Conservation (phyloP, 2,888 invertebrate genomes). For the Osmoderma eremita region DNA sequence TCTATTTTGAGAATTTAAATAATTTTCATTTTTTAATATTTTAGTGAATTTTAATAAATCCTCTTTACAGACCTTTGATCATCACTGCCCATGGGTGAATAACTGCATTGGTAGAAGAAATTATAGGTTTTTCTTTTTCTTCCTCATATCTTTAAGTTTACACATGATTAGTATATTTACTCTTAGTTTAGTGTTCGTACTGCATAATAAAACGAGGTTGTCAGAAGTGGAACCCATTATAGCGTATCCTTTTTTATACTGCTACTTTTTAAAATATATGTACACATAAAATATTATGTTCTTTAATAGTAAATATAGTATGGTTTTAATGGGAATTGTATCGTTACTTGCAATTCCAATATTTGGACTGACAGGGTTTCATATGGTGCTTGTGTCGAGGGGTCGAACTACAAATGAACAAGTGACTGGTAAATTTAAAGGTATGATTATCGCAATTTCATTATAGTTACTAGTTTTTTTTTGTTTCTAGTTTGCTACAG, state of each 20-base stretch:
- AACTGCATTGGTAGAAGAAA: slow-evolving; percentile 97
- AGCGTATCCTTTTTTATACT: slow-evolving; percentile 79
- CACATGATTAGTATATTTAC: slow-evolving; percentile 98
- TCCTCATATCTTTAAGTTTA: slow-evolving; percentile 93
- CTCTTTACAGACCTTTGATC: slow-evolving; percentile 93
- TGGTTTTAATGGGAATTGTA: slow-evolving; percentile 92
- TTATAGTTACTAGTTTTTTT: neutral
- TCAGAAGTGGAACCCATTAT: slow-evolving; percentile 84
- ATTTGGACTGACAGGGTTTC: slow-evolving; percentile 97
- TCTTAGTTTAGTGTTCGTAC: slow-evolving; percentile 90
- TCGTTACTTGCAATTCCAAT: slow-evolving; percentile 94
- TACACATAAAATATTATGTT: slow-evolving; percentile 40
- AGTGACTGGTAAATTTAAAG: slow-evolving; percentile 99
- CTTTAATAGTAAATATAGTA: slow-evolving; percentile 67
- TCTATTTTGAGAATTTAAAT: too few species aligned
- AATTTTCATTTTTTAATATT: too few species aligned
- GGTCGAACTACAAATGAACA: slow-evolving; percentile 99
- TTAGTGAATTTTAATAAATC: slow-evolving; percentile 43
- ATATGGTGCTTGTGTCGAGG: slow-evolving; percentile 94
- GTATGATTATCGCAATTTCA: slow-evolving; percentile 11
- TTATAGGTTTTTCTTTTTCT: slow-evolving; percentile 99
- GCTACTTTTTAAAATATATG: neutral
- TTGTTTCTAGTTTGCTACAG: too few species aligned
- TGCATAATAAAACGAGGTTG: slow-evolving; percentile 84
- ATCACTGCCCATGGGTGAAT: slow-evolving; percentile 99